Evolutionary conservation across 1,140 invertebrate genomes (phyloP).

Genomic region (Medauroidea extradentata): DNA sequence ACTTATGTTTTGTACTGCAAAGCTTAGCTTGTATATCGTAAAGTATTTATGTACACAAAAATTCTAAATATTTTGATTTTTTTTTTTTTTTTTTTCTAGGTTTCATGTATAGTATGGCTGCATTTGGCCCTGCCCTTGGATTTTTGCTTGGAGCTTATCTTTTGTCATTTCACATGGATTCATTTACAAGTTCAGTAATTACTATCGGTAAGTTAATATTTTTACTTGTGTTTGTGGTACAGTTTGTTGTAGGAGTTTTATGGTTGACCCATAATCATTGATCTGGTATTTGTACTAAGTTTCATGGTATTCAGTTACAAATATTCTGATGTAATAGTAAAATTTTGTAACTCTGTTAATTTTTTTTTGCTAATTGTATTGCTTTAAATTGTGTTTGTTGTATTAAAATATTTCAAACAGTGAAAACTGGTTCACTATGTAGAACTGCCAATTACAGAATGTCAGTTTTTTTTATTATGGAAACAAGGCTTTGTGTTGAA

Average conservation of each 20-base stretch:
- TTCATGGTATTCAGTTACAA: too few relatives aligned
- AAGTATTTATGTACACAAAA: not conserved
- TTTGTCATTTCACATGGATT: constrained; percentile 85
- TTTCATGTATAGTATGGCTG: constrained; percentile 89
- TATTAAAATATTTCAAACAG: too few relatives aligned
- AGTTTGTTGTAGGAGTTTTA: too few relatives aligned
- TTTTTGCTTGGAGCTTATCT: constrained; percentile 88
- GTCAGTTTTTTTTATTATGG: too few relatives aligned
- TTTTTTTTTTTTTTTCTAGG: constrained; percentile 51
- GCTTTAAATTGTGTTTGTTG: too few relatives aligned
- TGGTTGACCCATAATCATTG: too few relatives aligned
- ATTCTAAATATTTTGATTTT: not conserved
- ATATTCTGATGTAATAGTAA: not conserved
- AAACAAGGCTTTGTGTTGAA: too few relatives aligned
- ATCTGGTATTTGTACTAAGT: not conserved
- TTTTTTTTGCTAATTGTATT: constrained; percentile 36
- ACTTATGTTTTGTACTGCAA: too few relatives aligned
- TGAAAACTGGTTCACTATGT: too few relatives aligned
- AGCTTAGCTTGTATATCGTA: too few relatives aligned
- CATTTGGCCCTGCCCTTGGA: constrained; percentile 87
- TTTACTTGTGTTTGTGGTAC: too few relatives aligned
- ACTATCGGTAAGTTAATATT: constrained; percentile 58
- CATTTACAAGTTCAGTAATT: constrained; percentile 62
- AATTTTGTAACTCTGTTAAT: not conserved
- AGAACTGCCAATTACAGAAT: too few relatives aligned